A percentile compares a stretch with the other conserved stretches of the same genome.
These are phyloP conservation scores for Vanessa atalanta DNA, from an alignment of 1,140 invertebrate genomes.

Conservation along the genomic window DNA sequence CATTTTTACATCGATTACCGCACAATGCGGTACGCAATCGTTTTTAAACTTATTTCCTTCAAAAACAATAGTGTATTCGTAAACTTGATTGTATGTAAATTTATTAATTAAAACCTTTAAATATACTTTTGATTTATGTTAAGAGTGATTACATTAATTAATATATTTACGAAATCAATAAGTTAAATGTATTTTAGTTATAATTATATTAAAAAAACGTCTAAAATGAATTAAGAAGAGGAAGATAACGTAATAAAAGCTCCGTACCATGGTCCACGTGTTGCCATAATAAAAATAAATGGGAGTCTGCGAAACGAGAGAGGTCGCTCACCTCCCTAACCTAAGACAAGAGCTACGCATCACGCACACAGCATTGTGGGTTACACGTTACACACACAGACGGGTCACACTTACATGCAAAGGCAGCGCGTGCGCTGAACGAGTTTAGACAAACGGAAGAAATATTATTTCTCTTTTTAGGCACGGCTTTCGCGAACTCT, in stretches of 20 bases:
- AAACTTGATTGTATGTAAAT: conserved; percentile 45
- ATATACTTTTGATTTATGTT: conserved; percentile 16
- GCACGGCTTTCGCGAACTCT: conserved; percentile 53
- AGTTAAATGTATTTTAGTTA: not conserved
- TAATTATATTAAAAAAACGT: not conserved
- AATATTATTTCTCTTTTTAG: conserved; percentile 79
- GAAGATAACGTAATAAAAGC: conserved; percentile 69
- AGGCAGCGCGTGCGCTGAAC: conserved; percentile 70
- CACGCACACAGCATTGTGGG: conserved; percentile 54
- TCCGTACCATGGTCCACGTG: conserved; percentile 64
- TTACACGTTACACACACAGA: conserved; percentile 48
- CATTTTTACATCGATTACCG: conserved; percentile 56
- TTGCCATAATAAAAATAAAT: conserved; percentile 79
- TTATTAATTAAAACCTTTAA: conserved; percentile 35
- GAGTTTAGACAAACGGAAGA: conserved; percentile 80
- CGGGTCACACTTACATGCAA: conserved; percentile 49
- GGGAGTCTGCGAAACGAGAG: conserved; percentile 70
- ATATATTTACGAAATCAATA: not conserved
- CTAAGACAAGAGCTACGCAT: conserved; percentile 79
- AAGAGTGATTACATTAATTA: too few species aligned
- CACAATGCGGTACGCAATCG: conserved; percentile 31
- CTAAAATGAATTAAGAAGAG: conserved; percentile 42
- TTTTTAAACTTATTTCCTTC: conserved; percentile 39
- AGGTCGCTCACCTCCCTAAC: conserved; percentile 80
- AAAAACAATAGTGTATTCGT: conserved; percentile 29